Conservation (phyloP, 64 coral and sea anemone species). For the Pocillopora damicornis region DNA sequence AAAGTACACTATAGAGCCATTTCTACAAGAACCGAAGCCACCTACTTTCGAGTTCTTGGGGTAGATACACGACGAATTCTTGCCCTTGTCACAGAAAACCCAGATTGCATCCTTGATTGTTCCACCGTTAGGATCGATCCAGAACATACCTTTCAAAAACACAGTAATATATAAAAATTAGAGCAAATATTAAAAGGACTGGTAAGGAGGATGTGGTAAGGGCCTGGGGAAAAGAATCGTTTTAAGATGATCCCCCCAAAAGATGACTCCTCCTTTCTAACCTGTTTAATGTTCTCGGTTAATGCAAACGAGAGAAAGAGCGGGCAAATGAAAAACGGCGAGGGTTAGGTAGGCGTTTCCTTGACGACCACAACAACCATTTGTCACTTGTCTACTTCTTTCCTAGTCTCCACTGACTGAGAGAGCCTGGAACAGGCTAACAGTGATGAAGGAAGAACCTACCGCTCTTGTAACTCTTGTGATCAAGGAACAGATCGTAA, state of each 20-base stretch:
- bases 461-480: constrained; percentile 39
- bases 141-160: constrained; percentile 28
- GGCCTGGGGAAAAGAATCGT: too few species aligned
- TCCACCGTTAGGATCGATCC: constrained; percentile 70
- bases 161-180: not conserved
- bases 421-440: not conserved
- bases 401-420: not conserved
- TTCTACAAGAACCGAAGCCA: not conserved
- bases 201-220: too few species aligned
- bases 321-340: too few species aligned
- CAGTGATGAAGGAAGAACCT: not conserved
- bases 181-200: not conserved
- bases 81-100: constrained; percentile 54
- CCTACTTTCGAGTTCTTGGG: constrained; percentile 43
- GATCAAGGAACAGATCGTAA: constrained; percentile 47
- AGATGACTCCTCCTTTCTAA: too few species aligned
- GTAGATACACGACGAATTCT: constrained; percentile 51
- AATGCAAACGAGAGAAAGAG: too few species aligned
- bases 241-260: too few species aligned
- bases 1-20: too few species aligned
- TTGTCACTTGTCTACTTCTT: too few species aligned
- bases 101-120: constrained; percentile 54
- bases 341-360: too few species aligned
- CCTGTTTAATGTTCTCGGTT: too few species aligned
- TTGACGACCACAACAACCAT: too few species aligned